These are phyloP conservation scores for Calyptommatus sinebrachiatus DNA, from an alignment of 2,113 vertebrate genomes.

Conservation along the genomic window DNA sequence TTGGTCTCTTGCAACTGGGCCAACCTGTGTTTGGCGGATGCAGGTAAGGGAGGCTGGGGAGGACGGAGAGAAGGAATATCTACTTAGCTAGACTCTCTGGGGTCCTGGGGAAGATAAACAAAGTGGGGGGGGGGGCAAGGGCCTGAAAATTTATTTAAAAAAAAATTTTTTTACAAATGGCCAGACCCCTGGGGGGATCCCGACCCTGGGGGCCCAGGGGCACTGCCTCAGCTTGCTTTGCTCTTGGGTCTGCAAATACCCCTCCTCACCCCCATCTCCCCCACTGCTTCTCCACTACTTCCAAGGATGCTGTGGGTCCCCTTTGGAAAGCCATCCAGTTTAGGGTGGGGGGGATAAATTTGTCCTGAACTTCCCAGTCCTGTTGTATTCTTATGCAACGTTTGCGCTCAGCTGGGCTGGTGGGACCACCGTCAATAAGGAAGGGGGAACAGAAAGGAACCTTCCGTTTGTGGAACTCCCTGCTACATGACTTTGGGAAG, in stretches of 20 bases:
- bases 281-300: neutral
- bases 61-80: neutral
- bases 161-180: too few relatives aligned
- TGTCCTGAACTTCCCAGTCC: neutral
- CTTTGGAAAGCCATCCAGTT: neutral
- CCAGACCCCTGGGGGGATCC: too few relatives aligned
- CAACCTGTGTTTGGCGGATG: slow-evolving; percentile 69
- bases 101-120: neutral
- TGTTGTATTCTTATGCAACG: neutral
- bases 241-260: too few relatives aligned
- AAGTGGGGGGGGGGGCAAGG: too few relatives aligned
- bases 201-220: too few relatives aligned
- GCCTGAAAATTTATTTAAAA: too few relatives aligned
- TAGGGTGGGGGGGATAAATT: neutral
- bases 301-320: neutral
- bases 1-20: slow-evolving; percentile 70
- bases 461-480: neutral
- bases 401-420: neutral
- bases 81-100: too few relatives aligned
- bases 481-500: neutral
- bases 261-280: neutral
- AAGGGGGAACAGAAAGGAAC: neutral
- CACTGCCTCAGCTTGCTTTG: too few relatives aligned
- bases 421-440: neutral
- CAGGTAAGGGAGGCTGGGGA: slow-evolving; percentile 61